Base-by-base conservation (phyloP, 2,888 invertebrate genomes). In the Phalera bucephala region DNA sequence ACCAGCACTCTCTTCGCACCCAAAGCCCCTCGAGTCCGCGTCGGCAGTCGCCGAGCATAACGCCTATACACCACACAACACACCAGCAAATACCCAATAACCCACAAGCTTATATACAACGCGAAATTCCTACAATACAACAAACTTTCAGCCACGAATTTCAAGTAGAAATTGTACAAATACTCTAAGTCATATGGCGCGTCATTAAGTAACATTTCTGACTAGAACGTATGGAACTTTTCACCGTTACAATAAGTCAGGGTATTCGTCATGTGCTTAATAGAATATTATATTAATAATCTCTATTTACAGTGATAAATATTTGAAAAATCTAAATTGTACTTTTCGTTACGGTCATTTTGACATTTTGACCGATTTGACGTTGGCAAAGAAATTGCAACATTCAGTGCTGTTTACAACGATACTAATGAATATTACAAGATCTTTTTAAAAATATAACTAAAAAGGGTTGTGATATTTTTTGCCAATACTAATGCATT, bases 1-100 rank as follows among this genome's bases (percentile, higher is more conserved):
- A 99, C 76, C 17, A 99, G 82, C 26, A 97, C 92, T 55, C 95
- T 86, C 45, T 85, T 87, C 1, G 91, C 86, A 25, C 89, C 75
- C 21, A 91, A 79, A 8, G 91, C 83, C 15, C 89, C 90, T 19
- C 86, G 82, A 36, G 82, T 85, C 51, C 91, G 80, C 0, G 85
- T 84, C 26, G 91, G 76, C 19, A 88, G 55, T 17, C 88, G 82
- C 66, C 91, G 83, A 19, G 77, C 91, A 48, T 77, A 92, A 43
- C 86, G 91, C 70, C 89, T 84, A 56, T 85, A 91, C 38, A 81
- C 91, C 52, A 86, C 85, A 88, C 73, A 90, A 65, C 80, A 91
- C 50, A 81, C 77, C 47, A 72, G 64, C 66, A 84, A 82, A 55
- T 81, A 91, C 45, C 80, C 91, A 41, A 84, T 78, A 66, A 91